phyloP scores from a whole-genome alignment of 2,113 vertebrate species.

The Etheostoma spectabile region DNA sequence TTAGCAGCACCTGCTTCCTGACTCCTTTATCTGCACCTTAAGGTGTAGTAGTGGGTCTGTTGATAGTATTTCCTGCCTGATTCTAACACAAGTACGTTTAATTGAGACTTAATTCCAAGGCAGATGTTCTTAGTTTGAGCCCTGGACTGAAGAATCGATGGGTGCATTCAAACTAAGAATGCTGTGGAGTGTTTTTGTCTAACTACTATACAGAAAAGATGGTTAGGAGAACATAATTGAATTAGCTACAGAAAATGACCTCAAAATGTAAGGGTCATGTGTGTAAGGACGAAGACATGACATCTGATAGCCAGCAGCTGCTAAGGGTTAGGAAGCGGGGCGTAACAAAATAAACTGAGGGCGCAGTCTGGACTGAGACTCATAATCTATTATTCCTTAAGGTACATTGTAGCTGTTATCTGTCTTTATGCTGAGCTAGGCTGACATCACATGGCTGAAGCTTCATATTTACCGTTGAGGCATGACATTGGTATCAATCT shows the following conservation, averaged over 20 bases:
- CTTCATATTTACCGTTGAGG: neutral
- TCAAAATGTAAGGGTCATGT: constrained; percentile 36
- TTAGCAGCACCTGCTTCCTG: constrained; percentile 21
- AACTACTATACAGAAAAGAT: constrained; percentile 46
- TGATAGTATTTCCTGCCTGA: neutral
- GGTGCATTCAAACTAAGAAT: constrained; percentile 9
- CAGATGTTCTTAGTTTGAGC: neutral
- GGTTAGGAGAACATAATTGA: constrained; percentile 54
- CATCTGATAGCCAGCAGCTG: constrained; percentile 68
- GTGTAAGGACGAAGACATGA: constrained; percentile 47
- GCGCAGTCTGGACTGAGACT: constrained; percentile 14
- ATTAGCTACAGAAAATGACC: constrained; percentile 57
- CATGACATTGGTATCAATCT: neutral
- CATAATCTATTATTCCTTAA: neutral
- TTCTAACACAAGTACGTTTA: neutral
- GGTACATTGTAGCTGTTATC: neutral
- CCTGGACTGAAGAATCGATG: neutral
- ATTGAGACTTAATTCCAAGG: neutral
- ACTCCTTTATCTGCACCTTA: neutral
- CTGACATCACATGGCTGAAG: neutral
- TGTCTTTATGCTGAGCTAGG: neutral
- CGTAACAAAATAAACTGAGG: constrained; percentile 45
- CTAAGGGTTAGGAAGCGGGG: constrained; percentile 28
- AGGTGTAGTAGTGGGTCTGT: neutral
- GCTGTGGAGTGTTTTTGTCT: neutral